phyloP scores from a whole-genome alignment of 1,140 invertebrate species.

The Drusus annulatus region DNA sequence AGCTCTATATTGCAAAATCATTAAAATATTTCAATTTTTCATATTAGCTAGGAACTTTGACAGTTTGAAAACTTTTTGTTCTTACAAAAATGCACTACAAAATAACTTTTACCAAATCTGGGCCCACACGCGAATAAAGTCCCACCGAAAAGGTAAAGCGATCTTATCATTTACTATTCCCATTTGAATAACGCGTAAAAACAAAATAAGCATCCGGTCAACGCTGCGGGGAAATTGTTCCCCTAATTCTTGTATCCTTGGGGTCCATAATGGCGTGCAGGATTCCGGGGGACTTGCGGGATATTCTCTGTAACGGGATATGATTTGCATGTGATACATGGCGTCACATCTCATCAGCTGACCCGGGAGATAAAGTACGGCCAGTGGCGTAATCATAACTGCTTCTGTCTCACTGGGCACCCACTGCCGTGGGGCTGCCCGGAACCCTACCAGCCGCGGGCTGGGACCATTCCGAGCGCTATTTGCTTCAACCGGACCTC shows the following conservation, averaged over 20 bases:
- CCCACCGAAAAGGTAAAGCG: constrained; percentile 27
- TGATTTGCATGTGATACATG: constrained; percentile 58
- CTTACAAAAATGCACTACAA: too few species aligned
- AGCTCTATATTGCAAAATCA: too few species aligned
- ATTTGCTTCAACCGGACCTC: background rate
- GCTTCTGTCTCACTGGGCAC: constrained; percentile 57
- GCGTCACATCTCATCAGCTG: constrained; percentile 56
- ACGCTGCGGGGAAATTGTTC: background rate
- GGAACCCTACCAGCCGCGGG: constrained; percentile 10
- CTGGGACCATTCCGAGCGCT: constrained; percentile 3
- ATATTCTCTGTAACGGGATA: constrained; percentile 20
- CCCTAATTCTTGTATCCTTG: background rate
- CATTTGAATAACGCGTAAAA: constrained; percentile 49
- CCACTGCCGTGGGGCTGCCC: background rate
- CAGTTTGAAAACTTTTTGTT: too few species aligned
- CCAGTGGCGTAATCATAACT: constrained; percentile 57
- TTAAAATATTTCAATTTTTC: too few species aligned
- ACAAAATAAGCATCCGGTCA: constrained; percentile 47
- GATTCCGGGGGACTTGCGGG: constrained; percentile 8
- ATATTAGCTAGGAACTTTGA: too few species aligned
- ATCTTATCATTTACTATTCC: constrained; percentile 45
- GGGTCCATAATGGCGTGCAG: background rate
- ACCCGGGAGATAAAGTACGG: constrained; percentile 55
- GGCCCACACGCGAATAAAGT: constrained; percentile 16
- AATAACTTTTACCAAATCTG: too few species aligned